phyloP scores from a whole-genome alignment of 1,140 invertebrate genomes.

The Hermatobates lingyangjiaoensis region DNA sequence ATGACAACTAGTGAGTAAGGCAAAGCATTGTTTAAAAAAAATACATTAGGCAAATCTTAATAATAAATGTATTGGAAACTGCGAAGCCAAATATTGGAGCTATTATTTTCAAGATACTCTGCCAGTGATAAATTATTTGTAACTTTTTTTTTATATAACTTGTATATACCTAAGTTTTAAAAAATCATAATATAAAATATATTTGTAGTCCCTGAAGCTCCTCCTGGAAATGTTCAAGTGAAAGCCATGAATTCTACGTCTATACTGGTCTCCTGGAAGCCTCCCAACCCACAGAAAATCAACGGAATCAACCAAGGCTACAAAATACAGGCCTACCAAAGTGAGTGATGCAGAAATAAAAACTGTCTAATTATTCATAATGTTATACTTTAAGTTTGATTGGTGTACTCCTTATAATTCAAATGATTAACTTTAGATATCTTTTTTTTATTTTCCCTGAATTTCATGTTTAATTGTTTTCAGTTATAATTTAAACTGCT shows the following conservation, averaged over 20 bases:
- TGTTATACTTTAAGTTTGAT: not conserved
- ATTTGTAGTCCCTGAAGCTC: conserved; percentile 57
- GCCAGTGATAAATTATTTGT: too few relatives aligned
- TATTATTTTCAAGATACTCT: too few relatives aligned
- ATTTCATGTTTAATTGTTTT: not conserved
- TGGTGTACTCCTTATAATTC: too few relatives aligned
- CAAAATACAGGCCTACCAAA: conserved; percentile 79
- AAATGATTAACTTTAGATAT: not conserved
- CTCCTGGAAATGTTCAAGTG: conserved; percentile 63
- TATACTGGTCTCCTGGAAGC: conserved; percentile 64
- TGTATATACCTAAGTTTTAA: too few relatives aligned
- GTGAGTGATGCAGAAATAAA: conserved; percentile 17
- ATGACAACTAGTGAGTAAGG: too few relatives aligned
- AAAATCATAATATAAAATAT: conserved; percentile 11
- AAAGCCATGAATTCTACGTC: conserved; percentile 75
- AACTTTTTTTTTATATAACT: not conserved
- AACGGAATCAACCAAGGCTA: conserved; percentile 98
- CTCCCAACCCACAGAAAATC: conserved; percentile 89
- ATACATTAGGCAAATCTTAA: too few relatives aligned
- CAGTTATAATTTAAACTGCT: not conserved
- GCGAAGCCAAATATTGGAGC: too few relatives aligned
- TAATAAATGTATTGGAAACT: not conserved
- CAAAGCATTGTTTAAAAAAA: too few relatives aligned
- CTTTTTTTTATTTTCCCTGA: not conserved
- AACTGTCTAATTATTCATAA: not conserved